Evolutionary conservation across 2,797 vertebrate genomes (phyloP), one percentile per base, ranked within the genome.

Genomic region (Falco columbarius): DNA sequence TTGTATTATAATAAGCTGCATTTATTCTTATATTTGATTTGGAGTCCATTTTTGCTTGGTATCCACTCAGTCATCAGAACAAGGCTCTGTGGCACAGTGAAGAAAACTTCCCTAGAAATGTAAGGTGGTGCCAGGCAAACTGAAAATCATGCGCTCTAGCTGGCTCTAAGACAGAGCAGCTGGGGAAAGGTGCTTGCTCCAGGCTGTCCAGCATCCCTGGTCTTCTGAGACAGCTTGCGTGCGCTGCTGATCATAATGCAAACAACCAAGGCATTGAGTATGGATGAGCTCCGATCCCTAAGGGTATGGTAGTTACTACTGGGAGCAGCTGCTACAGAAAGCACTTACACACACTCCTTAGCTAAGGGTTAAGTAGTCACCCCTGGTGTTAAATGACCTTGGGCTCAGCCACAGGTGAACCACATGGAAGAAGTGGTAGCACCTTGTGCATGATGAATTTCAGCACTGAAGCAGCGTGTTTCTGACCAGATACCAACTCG

Each of bases 401-500:
- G 44, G 52, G 24, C 44, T 67, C 24, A 67, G 30, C 44, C 49
- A 40, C 4, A 72, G 58, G 29, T 49, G 54, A 67, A 22, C 27
- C 6, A 6, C n/a, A 20, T 0, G 34, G 49, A 71, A 77, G 49
- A 55, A 68, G 56, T 1, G 1, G 16, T 72, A 49, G 7, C 21
- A 46, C 47, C 34, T 86, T 21, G 21, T 2, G 3, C 0, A 0
- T 14, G 12, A 17, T 75, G 46, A 36, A 59, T 92, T 96, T 84
- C 81, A 81, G 46, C 55, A 44, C 30, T 14, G 76, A 74, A 54
- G 22, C 36, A 79, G 47, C 0, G 0, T 42, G 22, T 79, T 96
- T 80, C 47, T 73, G 42, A 34, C 38, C 14, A 38, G 0, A 0
- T 54, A 47, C 10, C 1, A 1, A 19, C 62, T 62, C 5, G 1